Percentiles rank a stretch among this genome's conserved stretches.
These are phyloP conservation scores for Oscheius sp. DNA, from an alignment of 2,888 invertebrate genomes.

Conservation along the genomic window DNA sequence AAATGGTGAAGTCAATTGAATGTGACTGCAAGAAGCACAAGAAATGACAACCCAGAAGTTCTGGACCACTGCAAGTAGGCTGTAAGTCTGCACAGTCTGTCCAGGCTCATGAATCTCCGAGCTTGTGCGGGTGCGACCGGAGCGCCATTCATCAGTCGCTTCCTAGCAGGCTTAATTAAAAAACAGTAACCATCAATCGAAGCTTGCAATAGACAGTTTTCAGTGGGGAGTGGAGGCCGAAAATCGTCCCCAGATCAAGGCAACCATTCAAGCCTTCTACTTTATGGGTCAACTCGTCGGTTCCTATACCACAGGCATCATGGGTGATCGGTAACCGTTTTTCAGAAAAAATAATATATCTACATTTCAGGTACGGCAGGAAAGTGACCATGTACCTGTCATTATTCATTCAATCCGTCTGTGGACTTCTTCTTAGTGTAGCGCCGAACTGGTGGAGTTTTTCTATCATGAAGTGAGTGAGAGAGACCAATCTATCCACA, in stretches of 20 bases:
- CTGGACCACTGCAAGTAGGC: no score
- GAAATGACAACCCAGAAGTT: no score
- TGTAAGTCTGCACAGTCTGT: no score
- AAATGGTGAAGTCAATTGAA: no score
- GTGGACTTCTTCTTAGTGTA: neutral
- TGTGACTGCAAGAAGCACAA: no score
- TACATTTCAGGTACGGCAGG: neutral
- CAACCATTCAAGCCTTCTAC: neutral
- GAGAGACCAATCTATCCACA: neutral
- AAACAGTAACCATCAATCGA: no score
- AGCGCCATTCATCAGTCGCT: no score
- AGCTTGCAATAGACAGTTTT: neutral
- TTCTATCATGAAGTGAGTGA: neutral
- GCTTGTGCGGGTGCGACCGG: no score
- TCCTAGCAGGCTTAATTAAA: no score
- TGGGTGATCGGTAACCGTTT: neutral
- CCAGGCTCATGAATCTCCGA: no score
- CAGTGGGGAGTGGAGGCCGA: neutral
- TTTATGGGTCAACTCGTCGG: conserved; percentile 1
- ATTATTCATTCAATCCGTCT: neutral
- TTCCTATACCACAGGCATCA: neutral
- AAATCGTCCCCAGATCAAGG: conserved; percentile 1
- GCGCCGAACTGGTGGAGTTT: conserved; percentile 1
- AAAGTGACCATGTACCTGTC: neutral
- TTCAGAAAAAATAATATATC: neutral